Evolutionary conservation across 1,140 invertebrate genomes (phyloP).

Genomic region (Bombus vancouverensis): DNA sequence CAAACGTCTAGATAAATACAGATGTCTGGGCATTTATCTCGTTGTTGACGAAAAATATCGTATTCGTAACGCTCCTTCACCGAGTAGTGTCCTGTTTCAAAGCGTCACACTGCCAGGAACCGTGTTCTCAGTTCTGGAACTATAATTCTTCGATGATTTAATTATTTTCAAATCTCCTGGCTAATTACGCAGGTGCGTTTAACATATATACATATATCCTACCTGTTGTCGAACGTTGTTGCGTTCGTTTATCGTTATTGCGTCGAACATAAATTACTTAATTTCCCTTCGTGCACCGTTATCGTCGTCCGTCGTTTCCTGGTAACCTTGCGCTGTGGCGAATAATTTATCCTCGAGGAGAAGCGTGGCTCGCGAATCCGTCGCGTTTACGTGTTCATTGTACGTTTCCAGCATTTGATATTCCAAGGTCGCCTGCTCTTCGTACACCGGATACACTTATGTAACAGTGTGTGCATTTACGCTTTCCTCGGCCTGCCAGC

Average conservation of each 20-base stretch:
- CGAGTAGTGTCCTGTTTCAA: not conserved
- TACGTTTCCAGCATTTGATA: constrained; percentile 52
- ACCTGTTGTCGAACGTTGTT: not conserved
- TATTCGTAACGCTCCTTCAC: not conserved
- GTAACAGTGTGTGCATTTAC: constrained; percentile 55
- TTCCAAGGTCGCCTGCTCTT: constrained; percentile 57
- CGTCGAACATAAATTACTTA: not conserved
- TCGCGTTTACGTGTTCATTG: constrained; percentile 35
- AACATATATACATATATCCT: too few relatives aligned
- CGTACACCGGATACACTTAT: constrained; percentile 59
- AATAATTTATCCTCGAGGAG: constrained; percentile 13
- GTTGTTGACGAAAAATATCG: not conserved
- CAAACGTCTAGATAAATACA: not conserved
- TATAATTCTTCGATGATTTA: not conserved
- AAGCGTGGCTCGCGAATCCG: constrained; percentile 13
- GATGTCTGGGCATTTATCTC: not conserved
- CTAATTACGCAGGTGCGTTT: not conserved
- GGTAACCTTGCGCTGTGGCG: not conserved
- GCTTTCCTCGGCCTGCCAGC: constrained; percentile 29
- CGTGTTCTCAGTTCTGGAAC: not conserved
- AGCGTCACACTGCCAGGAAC: not conserved
- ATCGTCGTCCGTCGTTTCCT: not conserved
- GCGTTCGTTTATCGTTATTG: too few relatives aligned
- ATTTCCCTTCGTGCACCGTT: not conserved
- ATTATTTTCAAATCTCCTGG: not conserved